Conservation (phyloP, 92 coral and sea anemone genomes). For the Epizoanthus ramosus region DNA sequence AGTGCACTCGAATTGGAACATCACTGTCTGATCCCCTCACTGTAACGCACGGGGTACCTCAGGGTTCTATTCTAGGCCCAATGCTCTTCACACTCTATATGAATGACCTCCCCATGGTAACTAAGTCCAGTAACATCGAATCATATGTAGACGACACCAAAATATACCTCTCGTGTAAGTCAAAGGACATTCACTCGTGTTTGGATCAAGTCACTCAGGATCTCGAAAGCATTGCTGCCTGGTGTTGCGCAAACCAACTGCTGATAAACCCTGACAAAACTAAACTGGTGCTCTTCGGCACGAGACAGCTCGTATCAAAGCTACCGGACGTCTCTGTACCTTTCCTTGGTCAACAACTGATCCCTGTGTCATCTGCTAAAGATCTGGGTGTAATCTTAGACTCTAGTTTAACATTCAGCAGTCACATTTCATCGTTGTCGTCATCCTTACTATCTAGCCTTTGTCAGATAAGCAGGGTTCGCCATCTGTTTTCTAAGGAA, state of each 20-base stretch:
- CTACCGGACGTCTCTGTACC: too few relatives aligned
- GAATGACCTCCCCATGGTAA: slow-evolving; percentile 23
- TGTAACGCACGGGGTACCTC: slow-evolving; percentile 28
- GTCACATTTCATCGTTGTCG: slow-evolving; percentile 2
- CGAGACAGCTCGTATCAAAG: background rate
- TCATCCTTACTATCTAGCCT: slow-evolving; percentile 42
- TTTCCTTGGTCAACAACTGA: background rate
- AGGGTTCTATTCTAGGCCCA: slow-evolving; percentile 5
- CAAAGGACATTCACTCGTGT: slow-evolving; percentile 26
- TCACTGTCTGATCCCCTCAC: background rate
- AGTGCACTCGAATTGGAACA: slow-evolving; percentile 28
- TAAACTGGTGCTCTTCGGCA: background rate
- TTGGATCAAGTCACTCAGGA: slow-evolving; percentile 10
- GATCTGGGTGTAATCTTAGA: slow-evolving; percentile 16
- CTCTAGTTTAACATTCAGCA: background rate
- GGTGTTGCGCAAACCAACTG: slow-evolving; percentile 18
- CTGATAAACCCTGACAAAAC: background rate
- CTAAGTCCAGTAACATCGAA: slow-evolving; percentile 18
- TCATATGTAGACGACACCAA: slow-evolving; percentile 19
- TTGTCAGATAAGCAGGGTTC: slow-evolving; percentile 54
- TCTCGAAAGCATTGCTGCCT: slow-evolving; percentile 26
- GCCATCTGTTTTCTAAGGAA: slow-evolving; percentile 55
- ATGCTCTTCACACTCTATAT: slow-evolving; percentile 22
- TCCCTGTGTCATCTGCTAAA: slow-evolving; percentile 12
- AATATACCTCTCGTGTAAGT: slow-evolving; percentile 26